Evolutionary conservation across 2,113 vertebrate species (phyloP).

Genomic region (Melanostigma gelatinosum): DNA sequence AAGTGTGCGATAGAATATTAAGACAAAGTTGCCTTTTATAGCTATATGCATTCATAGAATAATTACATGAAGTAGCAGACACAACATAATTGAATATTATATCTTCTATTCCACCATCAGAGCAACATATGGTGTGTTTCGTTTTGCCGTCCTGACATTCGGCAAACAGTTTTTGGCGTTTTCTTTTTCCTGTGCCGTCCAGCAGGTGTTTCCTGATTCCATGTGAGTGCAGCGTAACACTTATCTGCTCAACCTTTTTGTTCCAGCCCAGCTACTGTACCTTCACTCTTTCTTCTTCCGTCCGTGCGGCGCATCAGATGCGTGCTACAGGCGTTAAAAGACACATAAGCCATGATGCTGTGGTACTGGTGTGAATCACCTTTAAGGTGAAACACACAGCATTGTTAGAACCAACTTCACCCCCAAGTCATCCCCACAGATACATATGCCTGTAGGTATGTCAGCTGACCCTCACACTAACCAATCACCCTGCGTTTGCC

Average conservation of each 20-base stretch:
- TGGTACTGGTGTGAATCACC: not conserved
- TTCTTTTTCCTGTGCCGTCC: too few relatives aligned
- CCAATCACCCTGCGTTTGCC: slow-evolving; percentile 1
- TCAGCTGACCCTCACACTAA: slow-evolving; percentile 3
- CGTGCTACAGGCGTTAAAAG: not conserved
- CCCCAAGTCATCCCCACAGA: not conserved
- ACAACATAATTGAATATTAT: too few relatives aligned
- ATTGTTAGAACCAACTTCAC: not conserved
- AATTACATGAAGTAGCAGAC: too few relatives aligned
- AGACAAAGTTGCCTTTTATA: too few relatives aligned
- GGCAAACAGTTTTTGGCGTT: too few relatives aligned
- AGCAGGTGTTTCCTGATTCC: not conserved
- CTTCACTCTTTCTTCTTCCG: not conserved
- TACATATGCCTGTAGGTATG: not conserved
- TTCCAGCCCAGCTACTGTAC: not conserved
- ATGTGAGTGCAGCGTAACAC: not conserved
- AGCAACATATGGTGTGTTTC: too few relatives aligned
- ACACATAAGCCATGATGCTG: not conserved
- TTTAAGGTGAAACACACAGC: not conserved
- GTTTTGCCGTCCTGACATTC: too few relatives aligned
- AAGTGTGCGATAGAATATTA: too few relatives aligned
- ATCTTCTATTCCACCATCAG: too few relatives aligned
- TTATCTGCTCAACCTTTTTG: not conserved
- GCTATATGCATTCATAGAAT: too few relatives aligned
- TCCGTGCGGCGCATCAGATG: too few relatives aligned